These are phyloP conservation scores for Pandemis corylana DNA, from an alignment of 2,888 invertebrate species.

Conservation along the genomic window DNA sequence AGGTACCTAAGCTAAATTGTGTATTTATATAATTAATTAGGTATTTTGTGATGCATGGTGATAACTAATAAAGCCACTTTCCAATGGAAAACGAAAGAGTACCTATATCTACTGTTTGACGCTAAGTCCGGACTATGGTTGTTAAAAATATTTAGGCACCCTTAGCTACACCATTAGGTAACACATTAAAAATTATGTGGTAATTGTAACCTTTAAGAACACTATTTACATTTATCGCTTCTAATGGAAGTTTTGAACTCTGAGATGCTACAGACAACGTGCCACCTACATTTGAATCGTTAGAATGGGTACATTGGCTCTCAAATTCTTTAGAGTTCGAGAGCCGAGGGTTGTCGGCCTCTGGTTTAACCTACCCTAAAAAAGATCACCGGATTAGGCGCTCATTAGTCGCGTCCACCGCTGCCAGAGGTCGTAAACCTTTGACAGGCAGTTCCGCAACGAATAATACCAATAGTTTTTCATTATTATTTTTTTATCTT, in stretches of 20 bases:
- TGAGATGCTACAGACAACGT: background rate
- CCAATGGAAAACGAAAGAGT: too few species aligned
- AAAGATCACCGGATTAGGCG: conserved; percentile 42
- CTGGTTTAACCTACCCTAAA: conserved; percentile 49
- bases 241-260: background rate
- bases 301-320: conserved; percentile 30
- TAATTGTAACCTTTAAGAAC: too few species aligned
- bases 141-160: too few species aligned
- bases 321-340: conserved; percentile 52
- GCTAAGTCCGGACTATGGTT: too few species aligned
- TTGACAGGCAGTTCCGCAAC: conserved; percentile 61
- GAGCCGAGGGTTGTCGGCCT: conserved; percentile 57
- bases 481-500: conserved; percentile 55
- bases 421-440: conserved; percentile 62
- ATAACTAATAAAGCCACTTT: too few species aligned
- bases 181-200: too few species aligned
- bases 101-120: too few species aligned
- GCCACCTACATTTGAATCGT: conserved; percentile 10
- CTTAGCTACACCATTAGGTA: too few species aligned
- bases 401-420: conserved; percentile 46
- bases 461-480: conserved; percentile 48
- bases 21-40: too few species aligned
- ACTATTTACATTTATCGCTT: background rate
- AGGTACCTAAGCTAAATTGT: too few species aligned
- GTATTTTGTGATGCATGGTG: too few species aligned